phyloP scores from a whole-genome alignment of 2,113 vertebrate species.

The Morphnarchus princeps region DNA sequence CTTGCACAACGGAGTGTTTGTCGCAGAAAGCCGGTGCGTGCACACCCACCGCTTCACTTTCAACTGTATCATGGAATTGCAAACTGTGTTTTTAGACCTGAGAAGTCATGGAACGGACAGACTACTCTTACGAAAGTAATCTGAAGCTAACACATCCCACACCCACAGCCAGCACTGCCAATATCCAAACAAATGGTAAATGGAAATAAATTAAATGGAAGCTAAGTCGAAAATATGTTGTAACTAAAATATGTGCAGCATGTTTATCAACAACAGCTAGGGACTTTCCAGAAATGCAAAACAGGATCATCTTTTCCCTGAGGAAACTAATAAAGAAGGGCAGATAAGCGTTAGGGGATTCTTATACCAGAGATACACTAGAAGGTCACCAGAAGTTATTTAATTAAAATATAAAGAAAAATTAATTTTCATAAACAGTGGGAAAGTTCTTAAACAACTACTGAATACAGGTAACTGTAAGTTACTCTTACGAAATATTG shows the following conservation, averaged over 20 bases:
- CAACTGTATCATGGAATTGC: background rate
- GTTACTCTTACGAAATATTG: background rate
- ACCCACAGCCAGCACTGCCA: background rate
- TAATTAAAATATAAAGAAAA: background rate
- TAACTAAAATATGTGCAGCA: background rate
- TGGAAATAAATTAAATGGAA: background rate
- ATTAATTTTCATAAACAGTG: background rate
- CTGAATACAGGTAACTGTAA: background rate
- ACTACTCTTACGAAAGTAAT: background rate
- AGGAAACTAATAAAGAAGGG: background rate
- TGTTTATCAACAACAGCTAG: background rate
- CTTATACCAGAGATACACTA: background rate
- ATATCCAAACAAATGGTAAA: background rate
- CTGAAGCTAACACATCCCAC: background rate
- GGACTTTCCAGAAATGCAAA: background rate
- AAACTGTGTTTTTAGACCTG: background rate
- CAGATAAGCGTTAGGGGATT: background rate
- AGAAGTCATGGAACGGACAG: background rate
- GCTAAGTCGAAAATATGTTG: background rate
- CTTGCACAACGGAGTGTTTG: background rate
- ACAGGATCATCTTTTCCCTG: background rate
- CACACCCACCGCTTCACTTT: background rate
- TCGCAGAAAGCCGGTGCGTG: accelerated
- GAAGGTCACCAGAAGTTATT: background rate
- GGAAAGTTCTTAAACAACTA: background rate